Conservation (phyloP, 2,888 invertebrate species). For the Limnephilus lunatus region DNA sequence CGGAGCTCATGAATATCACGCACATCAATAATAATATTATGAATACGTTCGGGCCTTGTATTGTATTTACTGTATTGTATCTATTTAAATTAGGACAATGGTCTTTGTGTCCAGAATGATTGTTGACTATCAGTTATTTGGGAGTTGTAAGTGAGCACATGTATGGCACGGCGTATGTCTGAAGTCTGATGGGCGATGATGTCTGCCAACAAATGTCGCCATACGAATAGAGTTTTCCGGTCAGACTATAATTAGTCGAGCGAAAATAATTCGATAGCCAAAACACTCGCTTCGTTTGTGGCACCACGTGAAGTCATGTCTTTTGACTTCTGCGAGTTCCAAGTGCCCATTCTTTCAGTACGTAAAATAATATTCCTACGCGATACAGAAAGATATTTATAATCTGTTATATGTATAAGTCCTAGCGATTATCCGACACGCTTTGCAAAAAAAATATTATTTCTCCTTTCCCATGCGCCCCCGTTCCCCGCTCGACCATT, state of each 20-base stretch:
- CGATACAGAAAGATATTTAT: too few species aligned
- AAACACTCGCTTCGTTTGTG: neutral
- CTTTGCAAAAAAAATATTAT: too few species aligned
- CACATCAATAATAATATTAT: too few species aligned
- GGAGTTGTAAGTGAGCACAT: neutral
- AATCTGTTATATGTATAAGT: too few species aligned
- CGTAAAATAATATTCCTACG: too few species aligned
- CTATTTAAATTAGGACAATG: neutral
- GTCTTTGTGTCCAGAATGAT: neutral
- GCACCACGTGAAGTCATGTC: slow-evolving; percentile 20
- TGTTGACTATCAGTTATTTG: neutral
- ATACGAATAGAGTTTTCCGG: slow-evolving; percentile 20
- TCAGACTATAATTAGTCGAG: slow-evolving; percentile 24
- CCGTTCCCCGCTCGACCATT: too few species aligned
- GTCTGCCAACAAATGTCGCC: slow-evolving; percentile 30
- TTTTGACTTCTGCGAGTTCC: too few species aligned
- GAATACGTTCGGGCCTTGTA: neutral
- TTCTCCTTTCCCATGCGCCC: too few species aligned
- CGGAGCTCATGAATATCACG: too few species aligned
- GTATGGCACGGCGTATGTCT: too few species aligned
- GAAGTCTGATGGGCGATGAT: neutral
- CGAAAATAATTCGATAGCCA: slow-evolving; percentile 17
- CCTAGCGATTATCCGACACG: too few species aligned
- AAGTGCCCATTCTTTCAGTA: too few species aligned
- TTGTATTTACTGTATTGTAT: neutral